These are phyloP conservation scores for Matsumyia berberina DNA, from an alignment of 2,888 invertebrate species.

Conservation along the genomic window DNA sequence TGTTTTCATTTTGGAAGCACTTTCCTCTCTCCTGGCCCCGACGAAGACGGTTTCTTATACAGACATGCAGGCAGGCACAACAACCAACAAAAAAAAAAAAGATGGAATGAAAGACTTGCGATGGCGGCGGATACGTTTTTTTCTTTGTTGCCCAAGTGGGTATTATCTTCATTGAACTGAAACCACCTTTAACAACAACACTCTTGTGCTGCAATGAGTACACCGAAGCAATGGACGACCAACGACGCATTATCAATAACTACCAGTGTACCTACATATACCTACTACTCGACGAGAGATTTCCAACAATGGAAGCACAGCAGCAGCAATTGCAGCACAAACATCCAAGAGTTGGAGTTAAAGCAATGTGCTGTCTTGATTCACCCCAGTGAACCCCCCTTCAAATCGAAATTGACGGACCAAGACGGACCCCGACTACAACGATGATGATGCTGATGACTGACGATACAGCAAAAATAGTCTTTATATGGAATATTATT, in stretches of 20 bases:
- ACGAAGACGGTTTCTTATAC: not conserved
- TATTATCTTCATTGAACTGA: slow-evolving; percentile 68
- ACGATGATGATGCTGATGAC: slow-evolving; percentile 24
- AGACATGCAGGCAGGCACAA: not conserved
- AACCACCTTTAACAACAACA: slow-evolving; percentile 50
- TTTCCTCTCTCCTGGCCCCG: not conserved
- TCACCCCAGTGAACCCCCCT: slow-evolving; percentile 6
- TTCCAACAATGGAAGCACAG: slow-evolving; percentile 44
- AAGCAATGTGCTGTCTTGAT: slow-evolving; percentile 34
- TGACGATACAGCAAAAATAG: slow-evolving; percentile 20
- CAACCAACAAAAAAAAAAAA: not conserved
- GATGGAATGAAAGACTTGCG: slow-evolving; percentile 6
- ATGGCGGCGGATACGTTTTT: slow-evolving; percentile 32
- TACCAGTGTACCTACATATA: not conserved
- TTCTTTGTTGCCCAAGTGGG: slow-evolving; percentile 55
- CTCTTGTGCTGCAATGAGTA: slow-evolving; percentile 1
- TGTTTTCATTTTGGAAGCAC: slow-evolving; percentile 20
- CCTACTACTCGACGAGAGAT: not conserved
- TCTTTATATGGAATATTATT: slow-evolving; percentile 47
- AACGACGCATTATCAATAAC: slow-evolving; percentile 27
- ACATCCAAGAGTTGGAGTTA: slow-evolving; percentile 26
- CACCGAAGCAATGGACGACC: not conserved
- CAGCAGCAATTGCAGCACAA: not conserved
- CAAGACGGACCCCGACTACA: slow-evolving; percentile 11
- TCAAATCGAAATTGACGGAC: slow-evolving; percentile 23